Evolutionary conservation across 2,797 vertebrate genomes (phyloP).

Genomic region (Poeciliopsis paucimaculata): DNA sequence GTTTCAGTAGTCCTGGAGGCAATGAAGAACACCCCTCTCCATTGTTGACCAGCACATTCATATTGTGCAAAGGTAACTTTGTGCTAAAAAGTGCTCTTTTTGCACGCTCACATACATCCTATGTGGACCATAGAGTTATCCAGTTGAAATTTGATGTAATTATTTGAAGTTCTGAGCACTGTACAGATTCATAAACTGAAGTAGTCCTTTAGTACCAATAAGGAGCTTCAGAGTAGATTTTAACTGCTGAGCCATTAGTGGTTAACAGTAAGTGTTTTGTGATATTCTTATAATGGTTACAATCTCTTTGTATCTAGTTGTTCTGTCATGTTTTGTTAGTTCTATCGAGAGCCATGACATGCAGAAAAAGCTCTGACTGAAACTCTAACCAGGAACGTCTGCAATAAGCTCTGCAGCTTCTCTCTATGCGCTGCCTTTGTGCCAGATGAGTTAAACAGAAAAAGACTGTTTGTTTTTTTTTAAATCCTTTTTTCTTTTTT

Average conservation of each 20-base stretch:
- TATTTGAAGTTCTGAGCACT: not conserved
- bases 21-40: not conserved
- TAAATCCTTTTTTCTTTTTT: no score
- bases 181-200: not conserved
- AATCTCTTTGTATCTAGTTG: not conserved
- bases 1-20: not conserved
- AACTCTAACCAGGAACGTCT: no score
- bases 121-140: not conserved
- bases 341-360: not conserved
- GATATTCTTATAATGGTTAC: not conserved
- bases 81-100: not conserved
- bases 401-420: no score
- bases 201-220: not conserved
- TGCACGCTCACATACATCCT: not conserved
- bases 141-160: not conserved
- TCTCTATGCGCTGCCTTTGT: no score
- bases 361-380: not conserved
- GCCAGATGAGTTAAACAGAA: no score
- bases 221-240: not conserved
- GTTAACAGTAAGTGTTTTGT: not conserved
- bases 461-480: no score
- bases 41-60: no score
- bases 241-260: not conserved
- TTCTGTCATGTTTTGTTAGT: not conserved
- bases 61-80: no score